These are phyloP conservation scores for Molossus alvarezi DNA, from an alignment of 2,797 vertebrate genomes.

Conservation along the genomic window DNA sequence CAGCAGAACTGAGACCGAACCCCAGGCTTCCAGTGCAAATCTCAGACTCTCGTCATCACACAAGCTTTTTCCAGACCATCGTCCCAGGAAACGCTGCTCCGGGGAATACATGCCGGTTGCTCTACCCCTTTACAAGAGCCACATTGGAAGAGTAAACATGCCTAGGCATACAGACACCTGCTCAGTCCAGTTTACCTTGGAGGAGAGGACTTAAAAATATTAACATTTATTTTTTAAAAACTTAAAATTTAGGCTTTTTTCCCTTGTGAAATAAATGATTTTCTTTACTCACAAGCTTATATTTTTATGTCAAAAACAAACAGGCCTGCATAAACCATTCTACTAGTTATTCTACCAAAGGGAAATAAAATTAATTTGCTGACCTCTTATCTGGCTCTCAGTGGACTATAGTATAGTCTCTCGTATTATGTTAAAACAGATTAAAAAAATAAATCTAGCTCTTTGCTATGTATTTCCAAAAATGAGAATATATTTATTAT, in stretches of 20 bases:
- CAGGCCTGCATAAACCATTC: background rate
- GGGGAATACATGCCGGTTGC: background rate
- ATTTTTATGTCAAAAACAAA: background rate
- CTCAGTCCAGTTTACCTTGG: background rate
- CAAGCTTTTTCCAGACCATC: background rate
- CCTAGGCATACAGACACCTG: background rate
- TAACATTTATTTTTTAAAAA: background rate
- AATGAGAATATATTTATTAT: background rate
- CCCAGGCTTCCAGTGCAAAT: background rate
- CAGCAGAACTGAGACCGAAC: background rate
- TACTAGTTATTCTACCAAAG: background rate
- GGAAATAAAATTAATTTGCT: slow-evolving; percentile 3
- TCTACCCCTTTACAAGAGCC: background rate
- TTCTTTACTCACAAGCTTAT: background rate
- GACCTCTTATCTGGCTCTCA: background rate
- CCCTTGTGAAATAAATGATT: background rate
- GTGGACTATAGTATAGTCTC: background rate
- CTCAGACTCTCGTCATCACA: background rate
- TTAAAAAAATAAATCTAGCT: background rate
- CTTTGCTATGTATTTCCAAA: background rate
- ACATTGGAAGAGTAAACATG: background rate
- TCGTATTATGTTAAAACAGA: background rate
- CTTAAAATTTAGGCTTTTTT: background rate
- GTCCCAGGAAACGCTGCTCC: background rate
- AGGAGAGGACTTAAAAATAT: background rate